Evolutionary conservation across 1,140 invertebrate species (phyloP).

Genomic region (Bacillus rossius): DNA sequence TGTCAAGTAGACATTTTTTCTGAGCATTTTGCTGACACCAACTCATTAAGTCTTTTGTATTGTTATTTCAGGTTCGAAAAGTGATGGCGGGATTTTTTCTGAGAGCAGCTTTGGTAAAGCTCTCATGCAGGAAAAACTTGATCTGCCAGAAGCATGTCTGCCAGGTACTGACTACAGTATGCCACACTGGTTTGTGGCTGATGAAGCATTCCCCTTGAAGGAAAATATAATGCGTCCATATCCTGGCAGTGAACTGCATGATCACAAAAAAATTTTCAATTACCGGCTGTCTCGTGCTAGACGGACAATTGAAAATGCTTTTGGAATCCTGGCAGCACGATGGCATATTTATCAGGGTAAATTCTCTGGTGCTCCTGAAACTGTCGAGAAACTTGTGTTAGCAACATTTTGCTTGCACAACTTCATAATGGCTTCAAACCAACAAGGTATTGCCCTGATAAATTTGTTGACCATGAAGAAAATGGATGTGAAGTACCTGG

Average conservation of each 20-base stretch:
- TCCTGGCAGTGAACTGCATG: conserved; percentile 29
- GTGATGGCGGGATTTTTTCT: background rate
- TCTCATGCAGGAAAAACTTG: background rate
- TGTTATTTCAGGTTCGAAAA: background rate
- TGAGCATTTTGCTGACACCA: too few species aligned
- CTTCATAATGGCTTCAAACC: background rate
- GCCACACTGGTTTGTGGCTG: conserved; percentile 30
- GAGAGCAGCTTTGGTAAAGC: background rate
- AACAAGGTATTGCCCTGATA: background rate
- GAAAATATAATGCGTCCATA: conserved; percentile 43
- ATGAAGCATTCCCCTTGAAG: conserved; percentile 43
- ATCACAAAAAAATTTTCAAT: conserved; percentile 42
- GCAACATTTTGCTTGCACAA: conserved; percentile 3
- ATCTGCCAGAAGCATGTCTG: conserved; percentile 17
- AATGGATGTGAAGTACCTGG: background rate
- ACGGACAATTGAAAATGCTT: conserved; percentile 40
- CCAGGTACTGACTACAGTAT: conserved; percentile 16
- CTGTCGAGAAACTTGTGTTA: background rate
- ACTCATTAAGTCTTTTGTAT: too few species aligned
- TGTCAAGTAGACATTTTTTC: too few species aligned
- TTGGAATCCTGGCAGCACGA: conserved; percentile 40
- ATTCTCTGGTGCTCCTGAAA: background rate
- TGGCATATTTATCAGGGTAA: background rate
- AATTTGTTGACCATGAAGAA: conserved; percentile 4
- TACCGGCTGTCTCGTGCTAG: conserved; percentile 40